phyloP scores from a whole-genome alignment of 2,113 vertebrate genomes.

The Coptodon rendalli region DNA sequence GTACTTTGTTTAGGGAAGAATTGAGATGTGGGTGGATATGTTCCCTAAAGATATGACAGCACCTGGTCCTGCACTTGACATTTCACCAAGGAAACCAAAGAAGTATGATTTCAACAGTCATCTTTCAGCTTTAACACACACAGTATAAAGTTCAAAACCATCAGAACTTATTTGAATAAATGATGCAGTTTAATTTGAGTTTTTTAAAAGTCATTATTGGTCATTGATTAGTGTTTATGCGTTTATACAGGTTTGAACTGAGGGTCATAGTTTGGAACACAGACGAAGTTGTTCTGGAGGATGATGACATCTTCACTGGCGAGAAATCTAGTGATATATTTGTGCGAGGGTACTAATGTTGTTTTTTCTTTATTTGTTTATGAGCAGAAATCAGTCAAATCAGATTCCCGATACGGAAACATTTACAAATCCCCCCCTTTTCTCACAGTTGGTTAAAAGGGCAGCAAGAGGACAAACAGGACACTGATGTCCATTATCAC shows the following conservation, averaged over 20 bases:
- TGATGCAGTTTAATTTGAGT: accelerated
- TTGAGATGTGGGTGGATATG: conserved; percentile 99
- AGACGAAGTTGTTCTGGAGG: conserved; percentile 94
- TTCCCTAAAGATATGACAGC: conserved; percentile 94
- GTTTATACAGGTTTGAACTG: conserved; percentile 84
- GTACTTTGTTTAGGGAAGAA: conserved; percentile 77
- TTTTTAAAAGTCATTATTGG: background rate
- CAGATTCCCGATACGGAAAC: background rate
- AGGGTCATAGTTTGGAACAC: conserved; percentile 98
- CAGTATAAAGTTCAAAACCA: background rate
- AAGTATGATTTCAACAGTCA: conserved; percentile 72
- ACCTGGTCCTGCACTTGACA: conserved; percentile 87
- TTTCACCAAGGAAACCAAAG: conserved; percentile 95
- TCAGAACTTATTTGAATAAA: background rate
- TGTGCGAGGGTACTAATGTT: conserved; percentile 83
- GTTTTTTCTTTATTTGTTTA: background rate
- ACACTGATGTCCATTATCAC: conserved; percentile 97
- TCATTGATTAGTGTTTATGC: background rate
- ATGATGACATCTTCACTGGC: conserved; percentile 97
- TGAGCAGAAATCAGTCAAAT: background rate
- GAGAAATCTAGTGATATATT: conserved; percentile 99
- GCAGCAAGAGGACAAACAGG: conserved; percentile 98
- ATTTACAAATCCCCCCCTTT: background rate
- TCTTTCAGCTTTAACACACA: background rate
- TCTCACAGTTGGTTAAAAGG: conserved; percentile 92